Evolutionary conservation across 2,113 vertebrate species (phyloP).

Genomic region (Lota lota): DNA sequence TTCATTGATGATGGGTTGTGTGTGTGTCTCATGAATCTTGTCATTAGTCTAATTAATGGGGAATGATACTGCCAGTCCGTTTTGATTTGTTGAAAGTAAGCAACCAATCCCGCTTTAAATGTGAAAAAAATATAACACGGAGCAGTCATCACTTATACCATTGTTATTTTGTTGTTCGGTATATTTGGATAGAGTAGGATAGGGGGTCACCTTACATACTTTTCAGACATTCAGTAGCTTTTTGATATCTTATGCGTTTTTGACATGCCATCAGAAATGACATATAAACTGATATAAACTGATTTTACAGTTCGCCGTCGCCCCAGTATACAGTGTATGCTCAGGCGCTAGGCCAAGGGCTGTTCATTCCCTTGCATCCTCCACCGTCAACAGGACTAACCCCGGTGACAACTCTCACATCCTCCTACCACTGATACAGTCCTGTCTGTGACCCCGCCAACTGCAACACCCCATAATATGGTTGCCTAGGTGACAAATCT

Average conservation of each 20-base stretch:
- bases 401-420: slow-evolving; percentile 34
- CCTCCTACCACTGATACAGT: slow-evolving; percentile 14
- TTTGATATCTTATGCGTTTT: no score
- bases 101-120: no score
- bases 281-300: slow-evolving; percentile 18
- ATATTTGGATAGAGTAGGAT: no score
- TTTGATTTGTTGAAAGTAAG: no score
- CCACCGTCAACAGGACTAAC: slow-evolving; percentile 59
- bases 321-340: background rate
- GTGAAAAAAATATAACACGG: no score
- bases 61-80: slow-evolving; percentile 76
- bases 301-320: no score
- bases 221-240: no score
- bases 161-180: no score
- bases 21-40: slow-evolving; percentile 43
- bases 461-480: slow-evolving; percentile 41
- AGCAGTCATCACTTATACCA: no score
- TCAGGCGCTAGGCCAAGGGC: slow-evolving; percentile 29
- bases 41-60: slow-evolving; percentile 79
- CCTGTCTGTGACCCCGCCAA: slow-evolving; percentile 9
- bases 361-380: slow-evolving; percentile 69
- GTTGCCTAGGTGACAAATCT: slow-evolving; percentile 36
- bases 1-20: slow-evolving; percentile 75
- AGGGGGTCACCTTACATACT: no score
- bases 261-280: no score